phyloP scores from a whole-genome alignment of 2,113 vertebrate genomes.

The Cyprinodon tularosa region DNA sequence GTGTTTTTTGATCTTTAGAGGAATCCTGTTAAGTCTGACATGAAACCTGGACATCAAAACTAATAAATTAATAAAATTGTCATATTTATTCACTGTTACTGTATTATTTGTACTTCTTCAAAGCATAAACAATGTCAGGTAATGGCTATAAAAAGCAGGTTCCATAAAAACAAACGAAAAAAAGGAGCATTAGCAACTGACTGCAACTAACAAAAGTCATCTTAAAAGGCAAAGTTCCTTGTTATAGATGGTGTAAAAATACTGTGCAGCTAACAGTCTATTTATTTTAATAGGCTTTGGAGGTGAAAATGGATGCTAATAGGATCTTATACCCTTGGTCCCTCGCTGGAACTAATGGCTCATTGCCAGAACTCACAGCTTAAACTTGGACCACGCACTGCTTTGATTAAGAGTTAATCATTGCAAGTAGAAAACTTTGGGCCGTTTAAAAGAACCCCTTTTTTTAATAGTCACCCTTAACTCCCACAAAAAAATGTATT shows the following conservation, averaged over 20 bases:
- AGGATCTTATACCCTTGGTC: slow-evolving; percentile 46
- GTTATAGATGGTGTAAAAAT: slow-evolving; percentile 28
- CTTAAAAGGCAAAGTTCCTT: slow-evolving; percentile 31
- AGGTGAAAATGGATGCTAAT: slow-evolving; percentile 61
- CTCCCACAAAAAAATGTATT: background rate
- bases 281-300: slow-evolving; percentile 61
- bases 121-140: no score
- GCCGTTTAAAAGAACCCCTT: slow-evolving; percentile 17
- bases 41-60: no score
- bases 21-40: no score
- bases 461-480: background rate
- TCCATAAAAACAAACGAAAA: background rate
- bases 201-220: background rate
- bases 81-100: no score
- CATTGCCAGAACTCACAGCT: slow-evolving; percentile 53
- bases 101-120: no score
- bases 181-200: background rate
- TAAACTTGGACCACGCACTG: slow-evolving; percentile 38
- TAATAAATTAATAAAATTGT: no score
- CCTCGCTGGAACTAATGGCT: slow-evolving; percentile 60
- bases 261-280: slow-evolving; percentile 34
- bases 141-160: background rate
- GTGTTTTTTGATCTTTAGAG: no score
- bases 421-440: slow-evolving; percentile 36
- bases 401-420: slow-evolving; percentile 60